Conservation (phyloP, 2,888 invertebrate genomes). For the Euspilapteryx auroguttella region DNA sequence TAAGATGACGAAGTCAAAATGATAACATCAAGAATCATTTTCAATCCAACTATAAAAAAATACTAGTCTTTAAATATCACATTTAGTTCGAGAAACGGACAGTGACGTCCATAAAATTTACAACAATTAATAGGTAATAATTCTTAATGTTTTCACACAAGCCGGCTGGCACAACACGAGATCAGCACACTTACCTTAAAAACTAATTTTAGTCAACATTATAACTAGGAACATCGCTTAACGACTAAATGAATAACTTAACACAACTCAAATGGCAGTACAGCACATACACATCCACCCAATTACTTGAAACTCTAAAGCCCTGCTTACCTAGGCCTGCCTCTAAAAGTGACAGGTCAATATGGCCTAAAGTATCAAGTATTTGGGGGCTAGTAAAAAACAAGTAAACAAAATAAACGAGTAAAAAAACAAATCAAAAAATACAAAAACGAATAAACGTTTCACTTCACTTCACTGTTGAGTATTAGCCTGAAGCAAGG, state of each 20-base stretch:
- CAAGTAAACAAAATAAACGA: constrained; percentile 27
- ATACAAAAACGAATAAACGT: too few relatives aligned
- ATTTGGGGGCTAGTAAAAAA: too few relatives aligned
- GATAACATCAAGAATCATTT: constrained; percentile 61
- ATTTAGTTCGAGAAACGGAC: constrained; percentile 52
- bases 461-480: too few relatives aligned
- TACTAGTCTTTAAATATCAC: constrained; percentile 58
- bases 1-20: constrained; percentile 55
- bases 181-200: constrained; percentile 44
- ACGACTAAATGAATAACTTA: too few relatives aligned
- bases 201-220: constrained; percentile 28
- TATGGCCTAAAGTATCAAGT: too few relatives aligned
- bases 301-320: too few relatives aligned
- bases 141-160: constrained; percentile 57
- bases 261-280: constrained; percentile 58
- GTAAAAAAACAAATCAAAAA: constrained; percentile 33
- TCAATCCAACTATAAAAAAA: constrained; percentile 32
- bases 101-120: constrained; percentile 55
- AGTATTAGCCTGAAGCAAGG: too few relatives aligned
- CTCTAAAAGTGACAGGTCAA: too few relatives aligned
- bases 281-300: too few relatives aligned
- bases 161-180: constrained; percentile 52
- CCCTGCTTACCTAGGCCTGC: too few relatives aligned
- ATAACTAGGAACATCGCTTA: too few relatives aligned
- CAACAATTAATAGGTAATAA: constrained; percentile 52